Evolutionary conservation across 2,888 invertebrate species (phyloP).

Genomic region (Corythucha ciliata): DNA sequence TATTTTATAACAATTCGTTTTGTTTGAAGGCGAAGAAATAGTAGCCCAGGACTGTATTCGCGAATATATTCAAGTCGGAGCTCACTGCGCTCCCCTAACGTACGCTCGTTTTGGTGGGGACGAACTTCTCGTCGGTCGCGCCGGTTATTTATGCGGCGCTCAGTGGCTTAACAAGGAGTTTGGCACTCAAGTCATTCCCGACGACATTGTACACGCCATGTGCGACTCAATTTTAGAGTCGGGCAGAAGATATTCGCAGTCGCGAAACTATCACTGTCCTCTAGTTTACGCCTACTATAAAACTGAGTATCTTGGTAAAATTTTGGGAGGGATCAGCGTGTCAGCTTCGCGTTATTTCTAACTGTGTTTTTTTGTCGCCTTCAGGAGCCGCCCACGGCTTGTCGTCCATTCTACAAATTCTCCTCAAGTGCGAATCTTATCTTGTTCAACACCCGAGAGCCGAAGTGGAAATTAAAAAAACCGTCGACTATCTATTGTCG

Average conservation of each 20-base stretch:
- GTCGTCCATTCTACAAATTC: conserved; percentile 54
- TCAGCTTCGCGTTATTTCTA: not conserved
- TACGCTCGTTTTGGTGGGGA: conserved; percentile 54
- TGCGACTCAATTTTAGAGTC: conserved; percentile 61
- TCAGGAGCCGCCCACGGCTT: conserved; percentile 52
- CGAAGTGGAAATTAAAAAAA: conserved; percentile 50
- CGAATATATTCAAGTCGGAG: conserved; percentile 46
- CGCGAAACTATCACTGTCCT: conserved; percentile 44
- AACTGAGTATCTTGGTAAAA: conserved; percentile 57
- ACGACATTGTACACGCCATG: conserved; percentile 50
- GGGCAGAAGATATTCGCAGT: conserved; percentile 55
- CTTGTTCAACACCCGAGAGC: conserved; percentile 43
- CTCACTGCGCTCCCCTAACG: conserved; percentile 48
- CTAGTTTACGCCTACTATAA: conserved; percentile 71
- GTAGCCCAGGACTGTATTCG: conserved; percentile 40
- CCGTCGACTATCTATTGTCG: conserved; percentile 56
- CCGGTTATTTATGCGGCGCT: conserved; percentile 71
- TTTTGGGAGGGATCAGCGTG: not conserved
- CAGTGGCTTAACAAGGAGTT: conserved; percentile 59
- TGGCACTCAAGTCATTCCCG: conserved; percentile 43
- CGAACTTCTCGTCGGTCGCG: conserved; percentile 75
- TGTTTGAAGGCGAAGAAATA: conserved; percentile 39
- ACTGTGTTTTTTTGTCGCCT: too few species aligned
- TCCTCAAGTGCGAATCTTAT: conserved; percentile 42
- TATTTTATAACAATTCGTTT: conserved; percentile 2